Evolutionary conservation across 2,113 vertebrate species (phyloP).

Genomic region (Xenopus borealis): DNA sequence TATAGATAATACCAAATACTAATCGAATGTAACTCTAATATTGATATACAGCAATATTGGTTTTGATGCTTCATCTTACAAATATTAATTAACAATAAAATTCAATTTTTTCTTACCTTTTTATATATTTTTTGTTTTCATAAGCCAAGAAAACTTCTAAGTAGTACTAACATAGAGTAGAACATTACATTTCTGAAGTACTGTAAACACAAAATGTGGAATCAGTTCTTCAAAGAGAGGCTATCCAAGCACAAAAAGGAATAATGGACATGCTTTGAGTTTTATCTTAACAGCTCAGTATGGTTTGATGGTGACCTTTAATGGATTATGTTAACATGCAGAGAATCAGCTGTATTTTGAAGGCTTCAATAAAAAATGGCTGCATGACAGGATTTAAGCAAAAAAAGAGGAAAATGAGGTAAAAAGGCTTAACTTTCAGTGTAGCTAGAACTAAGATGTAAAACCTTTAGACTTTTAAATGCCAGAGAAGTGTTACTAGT

Average conservation of each 20-base stretch:
- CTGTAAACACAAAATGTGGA: neutral
- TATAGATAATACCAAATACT: too few relatives aligned
- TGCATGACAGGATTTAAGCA: constrained; percentile 37
- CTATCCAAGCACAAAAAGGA: constrained; percentile 47
- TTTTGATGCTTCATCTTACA: too few relatives aligned
- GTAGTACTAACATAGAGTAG: too few relatives aligned
- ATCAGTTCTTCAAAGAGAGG: constrained; percentile 12
- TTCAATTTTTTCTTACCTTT: too few relatives aligned
- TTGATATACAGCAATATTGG: too few relatives aligned
- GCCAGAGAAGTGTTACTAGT: constrained; percentile 3
- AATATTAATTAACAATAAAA: too few relatives aligned
- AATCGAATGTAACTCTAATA: too few relatives aligned
- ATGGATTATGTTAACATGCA: constrained; percentile 61
- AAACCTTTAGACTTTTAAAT: constrained; percentile 52
- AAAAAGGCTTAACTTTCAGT: constrained; percentile 47
- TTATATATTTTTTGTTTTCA: too few relatives aligned
- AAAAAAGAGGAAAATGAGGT: neutral
- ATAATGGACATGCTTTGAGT: constrained; percentile 41
- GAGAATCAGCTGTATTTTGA: constrained; percentile 53
- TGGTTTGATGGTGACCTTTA: constrained; percentile 61
- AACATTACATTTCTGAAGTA: too few relatives aligned
- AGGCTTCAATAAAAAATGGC: constrained; percentile 53
- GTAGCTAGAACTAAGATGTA: constrained; percentile 45
- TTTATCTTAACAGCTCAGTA: constrained; percentile 66
- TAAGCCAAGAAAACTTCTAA: too few relatives aligned